Conservation (phyloP, 2,888 invertebrate genomes). For the Lapara coniferarum region DNA sequence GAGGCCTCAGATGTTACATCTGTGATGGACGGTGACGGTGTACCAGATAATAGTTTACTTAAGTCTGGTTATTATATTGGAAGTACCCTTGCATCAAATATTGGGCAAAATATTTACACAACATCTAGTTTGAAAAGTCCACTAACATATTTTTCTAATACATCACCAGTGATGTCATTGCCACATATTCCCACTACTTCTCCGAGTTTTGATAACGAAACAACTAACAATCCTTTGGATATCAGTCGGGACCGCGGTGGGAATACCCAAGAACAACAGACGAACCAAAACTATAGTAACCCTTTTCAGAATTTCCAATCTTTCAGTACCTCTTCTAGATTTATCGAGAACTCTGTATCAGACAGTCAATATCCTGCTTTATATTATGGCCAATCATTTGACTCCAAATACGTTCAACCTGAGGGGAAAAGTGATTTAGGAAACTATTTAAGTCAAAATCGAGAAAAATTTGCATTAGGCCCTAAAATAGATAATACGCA, state of each 20-base stretch:
- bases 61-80: not conserved
- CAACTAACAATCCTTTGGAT: not conserved
- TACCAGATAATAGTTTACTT: not conserved
- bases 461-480: not conserved
- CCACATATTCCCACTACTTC: not conserved
- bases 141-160: not conserved
- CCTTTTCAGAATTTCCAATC: not conserved
- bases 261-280: not conserved
- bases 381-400: not conserved
- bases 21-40: conserved; percentile 23
- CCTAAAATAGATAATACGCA: not conserved
- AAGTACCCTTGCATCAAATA: not conserved
- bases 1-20: conserved; percentile 31
- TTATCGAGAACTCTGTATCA: not conserved
- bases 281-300: not conserved
- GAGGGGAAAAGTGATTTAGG: not conserved
- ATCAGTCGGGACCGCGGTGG: not conserved
- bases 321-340: not conserved
- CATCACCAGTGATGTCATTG: conserved; percentile 1
- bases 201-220: not conserved
- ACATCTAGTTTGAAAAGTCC: not conserved
- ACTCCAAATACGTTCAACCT: not conserved
- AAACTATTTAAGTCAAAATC: not conserved
- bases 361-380: not conserved
- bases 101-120: not conserved